Evolutionary conservation across 64 coral and sea anemone species (phyloP).

Genomic region (Stichodactyla mertensii): DNA sequence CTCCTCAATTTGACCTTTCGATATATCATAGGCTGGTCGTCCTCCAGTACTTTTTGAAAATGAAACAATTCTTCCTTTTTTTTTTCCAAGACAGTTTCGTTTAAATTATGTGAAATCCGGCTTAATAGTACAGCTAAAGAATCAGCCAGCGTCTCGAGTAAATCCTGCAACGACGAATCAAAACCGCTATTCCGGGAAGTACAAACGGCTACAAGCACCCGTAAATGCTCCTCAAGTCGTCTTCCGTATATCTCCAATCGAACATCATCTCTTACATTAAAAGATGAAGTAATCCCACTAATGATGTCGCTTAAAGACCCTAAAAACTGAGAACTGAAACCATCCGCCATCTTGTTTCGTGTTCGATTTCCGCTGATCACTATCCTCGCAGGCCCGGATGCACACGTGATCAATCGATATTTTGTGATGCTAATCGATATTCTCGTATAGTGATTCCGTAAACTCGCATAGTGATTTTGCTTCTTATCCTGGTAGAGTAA

Average conservation of each 20-base stretch:
- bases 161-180: neutral
- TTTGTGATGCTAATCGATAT: too few species aligned
- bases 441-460: too few species aligned
- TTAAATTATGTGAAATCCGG: constrained; percentile 38
- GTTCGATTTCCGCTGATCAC: too few species aligned
- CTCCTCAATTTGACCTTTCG: constrained; percentile 26
- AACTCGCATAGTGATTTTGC: too few species aligned
- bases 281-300: too few species aligned
- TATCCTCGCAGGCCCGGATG: too few species aligned
- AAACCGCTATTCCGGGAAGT: constrained; percentile 31
- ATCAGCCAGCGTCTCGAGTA: constrained; percentile 32
- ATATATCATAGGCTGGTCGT: constrained; percentile 33
- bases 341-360: too few species aligned
- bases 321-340: too few species aligned
- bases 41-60: constrained; percentile 35
- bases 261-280: too few species aligned
- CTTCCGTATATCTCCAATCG: constrained; percentile 23
- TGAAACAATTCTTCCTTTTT: constrained; percentile 16
- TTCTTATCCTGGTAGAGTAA: too few species aligned
- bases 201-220: constrained; percentile 28
- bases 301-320: too few species aligned
- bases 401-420: too few species aligned
- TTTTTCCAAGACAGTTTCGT: constrained; percentile 29
- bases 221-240: constrained; percentile 32
- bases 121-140: constrained; percentile 32